Evolutionary conservation across 2,888 invertebrate species (phyloP).

Genomic region (Resseliella maxima): DNA sequence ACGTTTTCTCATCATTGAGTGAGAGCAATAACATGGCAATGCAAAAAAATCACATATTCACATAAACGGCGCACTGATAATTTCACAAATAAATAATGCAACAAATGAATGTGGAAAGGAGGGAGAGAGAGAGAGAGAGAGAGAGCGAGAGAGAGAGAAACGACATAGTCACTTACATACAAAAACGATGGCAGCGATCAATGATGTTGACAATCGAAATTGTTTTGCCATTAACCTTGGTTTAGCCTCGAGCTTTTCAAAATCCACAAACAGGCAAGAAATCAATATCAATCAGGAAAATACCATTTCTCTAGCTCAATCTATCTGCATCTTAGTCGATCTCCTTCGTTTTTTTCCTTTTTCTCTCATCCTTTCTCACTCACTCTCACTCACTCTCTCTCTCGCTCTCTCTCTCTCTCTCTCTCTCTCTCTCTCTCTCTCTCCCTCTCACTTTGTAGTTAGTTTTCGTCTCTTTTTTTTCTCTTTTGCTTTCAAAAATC

Average conservation of each 20-base stretch:
- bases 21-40: neutral
- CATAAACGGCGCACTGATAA: neutral
- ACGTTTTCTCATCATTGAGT: neutral
- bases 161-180: neutral
- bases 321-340: neutral
- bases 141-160: too few species aligned
- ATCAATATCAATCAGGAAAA: conserved; percentile 7
- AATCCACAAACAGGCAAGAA: neutral
- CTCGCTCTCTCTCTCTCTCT: neutral
- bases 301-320: neutral
- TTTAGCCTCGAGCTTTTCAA: conserved; percentile 21
- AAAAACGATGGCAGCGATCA: neutral
- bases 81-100: neutral
- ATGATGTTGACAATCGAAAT: conserved; percentile 26
- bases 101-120: neutral
- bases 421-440: neutral
- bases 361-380: too few species aligned
- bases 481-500: neutral
- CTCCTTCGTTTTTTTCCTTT: neutral
- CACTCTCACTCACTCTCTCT: neutral
- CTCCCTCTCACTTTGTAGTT: neutral
- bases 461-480: too few species aligned
- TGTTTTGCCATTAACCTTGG: conserved; percentile 54
- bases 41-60: neutral
- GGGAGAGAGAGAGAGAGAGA: too few species aligned